Evolutionary conservation across 2,113 vertebrate genomes (phyloP).

Genomic region (Boulengeromyrus knoepffleri): DNA sequence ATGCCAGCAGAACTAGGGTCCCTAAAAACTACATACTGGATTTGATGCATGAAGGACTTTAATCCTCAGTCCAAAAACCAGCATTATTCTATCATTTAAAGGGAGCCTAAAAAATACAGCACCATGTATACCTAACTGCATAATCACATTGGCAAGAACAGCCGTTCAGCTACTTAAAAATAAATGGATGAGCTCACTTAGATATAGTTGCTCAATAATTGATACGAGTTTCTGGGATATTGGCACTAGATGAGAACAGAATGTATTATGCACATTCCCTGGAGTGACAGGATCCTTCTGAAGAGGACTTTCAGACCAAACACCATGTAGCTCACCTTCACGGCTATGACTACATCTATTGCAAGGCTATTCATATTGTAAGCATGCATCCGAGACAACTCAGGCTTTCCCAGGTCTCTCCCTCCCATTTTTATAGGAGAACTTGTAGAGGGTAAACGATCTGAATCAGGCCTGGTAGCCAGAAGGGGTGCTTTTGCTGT

Average conservation of each 20-base stretch:
- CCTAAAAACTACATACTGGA: background rate
- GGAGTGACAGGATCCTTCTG: background rate
- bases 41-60: background rate
- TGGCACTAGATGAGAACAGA: conserved; percentile 1
- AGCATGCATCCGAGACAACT: background rate
- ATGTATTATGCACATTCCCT: background rate
- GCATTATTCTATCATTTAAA: background rate
- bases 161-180: conserved; percentile 6
- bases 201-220: conserved; percentile 7
- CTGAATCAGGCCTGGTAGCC: background rate
- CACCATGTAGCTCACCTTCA: background rate
- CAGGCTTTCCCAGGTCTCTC: background rate
- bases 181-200: conserved; percentile 6
- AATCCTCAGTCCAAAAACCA: background rate
- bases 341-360: background rate
- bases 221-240: background rate
- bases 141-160: background rate
- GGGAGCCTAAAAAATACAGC: background rate
- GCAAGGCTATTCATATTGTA: background rate
- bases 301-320: background rate
- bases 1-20: background rate
- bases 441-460: background rate
- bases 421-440: background rate
- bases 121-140: background rate
- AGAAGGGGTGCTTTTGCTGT: background rate